phyloP scores from a whole-genome alignment of 2,113 vertebrate species.

The Halichoeres trimaculatus region DNA sequence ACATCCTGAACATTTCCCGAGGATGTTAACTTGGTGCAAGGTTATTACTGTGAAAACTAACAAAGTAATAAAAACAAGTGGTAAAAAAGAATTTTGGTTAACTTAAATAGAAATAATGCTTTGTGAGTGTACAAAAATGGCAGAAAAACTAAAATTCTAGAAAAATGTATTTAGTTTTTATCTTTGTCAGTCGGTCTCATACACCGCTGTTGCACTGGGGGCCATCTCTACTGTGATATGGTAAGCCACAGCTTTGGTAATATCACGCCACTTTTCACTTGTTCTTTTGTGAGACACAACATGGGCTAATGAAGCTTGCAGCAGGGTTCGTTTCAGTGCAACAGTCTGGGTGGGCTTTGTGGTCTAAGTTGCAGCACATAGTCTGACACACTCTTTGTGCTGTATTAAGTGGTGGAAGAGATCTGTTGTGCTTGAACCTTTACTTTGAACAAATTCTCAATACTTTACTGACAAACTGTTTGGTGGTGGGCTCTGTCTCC shows the following conservation, averaged over 20 bases:
- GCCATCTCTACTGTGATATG: neutral
- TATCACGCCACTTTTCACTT: neutral
- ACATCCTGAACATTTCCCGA: too few relatives aligned
- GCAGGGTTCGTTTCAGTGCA: neutral
- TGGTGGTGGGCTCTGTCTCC: neutral
- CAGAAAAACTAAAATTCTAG: too few relatives aligned
- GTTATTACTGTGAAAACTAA: too few relatives aligned
- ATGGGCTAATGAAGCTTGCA: neutral
- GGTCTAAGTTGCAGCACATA: neutral
- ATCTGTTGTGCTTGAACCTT: neutral
- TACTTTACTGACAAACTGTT: neutral
- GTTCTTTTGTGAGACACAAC: neutral
- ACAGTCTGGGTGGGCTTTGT: neutral
- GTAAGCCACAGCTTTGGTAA: constrained; percentile 1
- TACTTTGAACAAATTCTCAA: neutral
- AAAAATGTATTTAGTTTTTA: too few relatives aligned
- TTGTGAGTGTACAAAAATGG: too few relatives aligned
- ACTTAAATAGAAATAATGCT: too few relatives aligned
- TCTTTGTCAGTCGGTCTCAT: neutral
- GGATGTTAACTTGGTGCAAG: too few relatives aligned
- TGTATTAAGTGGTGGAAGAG: neutral
- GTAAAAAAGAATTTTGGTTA: too few relatives aligned
- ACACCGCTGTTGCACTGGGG: neutral
- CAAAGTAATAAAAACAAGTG: too few relatives aligned
- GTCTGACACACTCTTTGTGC: neutral